Percentiles rank a stretch among this genome's conserved stretches.
phyloP scores from a whole-genome alignment of 1,140 invertebrate species.

The Goniozus legneri region DNA sequence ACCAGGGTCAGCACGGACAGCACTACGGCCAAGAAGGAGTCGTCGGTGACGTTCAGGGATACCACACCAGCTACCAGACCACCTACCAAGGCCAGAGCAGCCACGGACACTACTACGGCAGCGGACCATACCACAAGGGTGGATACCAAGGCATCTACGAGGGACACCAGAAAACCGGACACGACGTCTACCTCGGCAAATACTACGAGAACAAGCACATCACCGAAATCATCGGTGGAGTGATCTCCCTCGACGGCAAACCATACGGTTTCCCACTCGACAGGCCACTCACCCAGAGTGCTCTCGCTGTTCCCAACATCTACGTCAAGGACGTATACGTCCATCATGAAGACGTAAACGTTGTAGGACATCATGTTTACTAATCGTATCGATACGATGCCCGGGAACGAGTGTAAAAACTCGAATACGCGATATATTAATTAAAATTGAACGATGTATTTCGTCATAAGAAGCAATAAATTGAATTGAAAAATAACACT shows the following conservation, averaged over 20 bases:
- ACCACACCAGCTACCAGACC: constrained; percentile 13
- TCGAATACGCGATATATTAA: too few relatives aligned
- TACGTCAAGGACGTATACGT: constrained; percentile 48
- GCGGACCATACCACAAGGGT: constrained; percentile 30
- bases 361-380: constrained; percentile 13
- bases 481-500: too few relatives aligned
- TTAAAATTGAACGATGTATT: too few relatives aligned
- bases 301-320: constrained; percentile 48
- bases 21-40: not conserved
- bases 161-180: constrained; percentile 16
- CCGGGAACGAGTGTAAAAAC: too few relatives aligned
- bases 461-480: too few relatives aligned
- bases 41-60: constrained; percentile 15
- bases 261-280: constrained; percentile 57
- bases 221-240: constrained; percentile 38
- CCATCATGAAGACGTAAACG: constrained; percentile 46
- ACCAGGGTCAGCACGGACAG: constrained; percentile 7
- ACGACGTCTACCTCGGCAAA: constrained; percentile 26
- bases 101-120: constrained; percentile 15
- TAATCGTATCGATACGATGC: constrained; percentile 9
- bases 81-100: not conserved
- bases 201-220: constrained; percentile 38
- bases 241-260: constrained; percentile 43
- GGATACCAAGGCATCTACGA: constrained; percentile 25
- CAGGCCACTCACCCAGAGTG: constrained; percentile 44